Conservation (phyloP, 2,888 invertebrate genomes). For the Anticlea derivata region DNA sequence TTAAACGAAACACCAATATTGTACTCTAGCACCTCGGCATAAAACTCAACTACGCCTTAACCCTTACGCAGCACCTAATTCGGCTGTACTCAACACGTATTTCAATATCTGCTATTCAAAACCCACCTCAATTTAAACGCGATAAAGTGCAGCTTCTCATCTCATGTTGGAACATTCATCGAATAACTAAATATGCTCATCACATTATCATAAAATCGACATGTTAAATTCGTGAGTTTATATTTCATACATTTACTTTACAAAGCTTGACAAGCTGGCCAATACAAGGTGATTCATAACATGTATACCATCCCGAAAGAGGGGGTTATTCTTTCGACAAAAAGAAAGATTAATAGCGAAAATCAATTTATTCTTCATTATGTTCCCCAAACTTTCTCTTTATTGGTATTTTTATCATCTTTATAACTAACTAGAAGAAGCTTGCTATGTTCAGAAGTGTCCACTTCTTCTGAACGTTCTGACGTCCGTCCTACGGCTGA, state of each 20-base stretch:
- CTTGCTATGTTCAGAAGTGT: no score
- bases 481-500: no score
- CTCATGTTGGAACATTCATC: constrained; percentile 9
- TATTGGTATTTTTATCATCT: no score
- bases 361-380: no score
- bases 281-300: no score
- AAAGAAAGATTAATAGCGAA: no score
- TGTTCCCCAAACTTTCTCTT: no score
- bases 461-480: no score
- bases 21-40: constrained; percentile 18
- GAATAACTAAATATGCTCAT: constrained; percentile 23
- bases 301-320: no score
- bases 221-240: constrained; percentile 23
- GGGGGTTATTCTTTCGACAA: no score
- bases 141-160: constrained; percentile 12
- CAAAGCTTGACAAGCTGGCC: no score
- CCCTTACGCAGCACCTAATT: constrained; percentile 1
- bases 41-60: constrained; percentile 6
- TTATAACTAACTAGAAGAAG: no score
- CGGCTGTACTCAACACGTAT: constrained; percentile 6
- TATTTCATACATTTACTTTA: constrained; percentile 10
- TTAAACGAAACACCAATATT: constrained; percentile 18
- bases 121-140: constrained; percentile 10
- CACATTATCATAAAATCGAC: constrained; percentile 27
- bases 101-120: constrained; percentile 9